phyloP scores from a whole-genome alignment of 2,113 vertebrate species.

The Spea bombifrons region DNA sequence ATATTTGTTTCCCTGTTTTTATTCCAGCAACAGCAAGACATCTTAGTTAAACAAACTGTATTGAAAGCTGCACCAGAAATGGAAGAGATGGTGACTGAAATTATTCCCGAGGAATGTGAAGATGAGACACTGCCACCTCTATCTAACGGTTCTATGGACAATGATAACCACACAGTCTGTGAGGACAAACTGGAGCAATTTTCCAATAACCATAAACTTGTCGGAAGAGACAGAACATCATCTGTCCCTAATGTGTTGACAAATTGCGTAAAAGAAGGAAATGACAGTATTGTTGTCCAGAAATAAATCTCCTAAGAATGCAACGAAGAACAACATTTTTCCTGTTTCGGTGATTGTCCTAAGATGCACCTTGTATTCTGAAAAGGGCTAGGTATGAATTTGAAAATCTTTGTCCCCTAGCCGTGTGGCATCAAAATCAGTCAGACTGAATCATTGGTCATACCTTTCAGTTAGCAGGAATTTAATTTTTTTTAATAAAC shows the following conservation, averaged over 20 bases:
- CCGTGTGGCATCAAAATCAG: too few relatives aligned
- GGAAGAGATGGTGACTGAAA: slow-evolving; percentile 14
- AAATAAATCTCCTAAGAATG: neutral
- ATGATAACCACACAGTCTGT: neutral
- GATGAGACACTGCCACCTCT: slow-evolving; percentile 34
- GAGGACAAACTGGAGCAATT: slow-evolving; percentile 37
- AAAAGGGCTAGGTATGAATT: too few relatives aligned
- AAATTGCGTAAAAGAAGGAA: neutral
- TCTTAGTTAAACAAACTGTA: too few relatives aligned
- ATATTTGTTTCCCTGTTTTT: too few relatives aligned
- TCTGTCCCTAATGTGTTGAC: neutral
- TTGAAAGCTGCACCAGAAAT: slow-evolving; percentile 20
- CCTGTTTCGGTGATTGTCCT: neutral
- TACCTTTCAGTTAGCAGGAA: too few relatives aligned
- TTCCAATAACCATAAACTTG: neutral
- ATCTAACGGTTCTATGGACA: slow-evolving; percentile 51
- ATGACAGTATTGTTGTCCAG: slow-evolving; percentile 35
- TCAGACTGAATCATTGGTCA: too few relatives aligned
- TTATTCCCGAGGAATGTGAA: slow-evolving; percentile 49
- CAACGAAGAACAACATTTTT: neutral
- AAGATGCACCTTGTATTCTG: neutral
- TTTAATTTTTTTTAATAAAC: too few relatives aligned
- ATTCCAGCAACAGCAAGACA: too few relatives aligned
- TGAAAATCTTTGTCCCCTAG: too few relatives aligned
- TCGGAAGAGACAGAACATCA: fast-evolving